A percentile compares a stretch with the other conserved stretches of the same genome.
These are phyloP conservation scores for Rhadina sibilatrix DNA, from an alignment of 2,113 vertebrate genomes.

Conservation along the genomic window DNA sequence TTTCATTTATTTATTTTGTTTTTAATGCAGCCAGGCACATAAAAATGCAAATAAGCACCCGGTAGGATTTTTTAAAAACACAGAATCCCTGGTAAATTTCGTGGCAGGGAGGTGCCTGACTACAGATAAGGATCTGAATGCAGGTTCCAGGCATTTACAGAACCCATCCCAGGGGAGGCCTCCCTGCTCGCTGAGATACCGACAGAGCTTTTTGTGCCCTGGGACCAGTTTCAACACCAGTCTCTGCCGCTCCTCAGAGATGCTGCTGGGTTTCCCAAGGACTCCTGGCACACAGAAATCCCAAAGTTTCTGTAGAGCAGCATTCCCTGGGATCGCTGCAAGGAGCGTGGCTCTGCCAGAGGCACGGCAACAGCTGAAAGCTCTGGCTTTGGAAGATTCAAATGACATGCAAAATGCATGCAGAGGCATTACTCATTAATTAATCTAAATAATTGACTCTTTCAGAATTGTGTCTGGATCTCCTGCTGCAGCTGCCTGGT, in stretches of 20 bases:
- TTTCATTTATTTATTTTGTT: neutral
- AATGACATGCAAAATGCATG: constrained; percentile 27
- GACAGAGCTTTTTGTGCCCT: neutral
- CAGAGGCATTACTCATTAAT: constrained; percentile 41
- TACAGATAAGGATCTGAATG: neutral
- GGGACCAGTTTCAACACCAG: neutral
- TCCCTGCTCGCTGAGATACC: neutral
- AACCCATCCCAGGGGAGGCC: neutral
- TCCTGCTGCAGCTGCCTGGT: neutral
- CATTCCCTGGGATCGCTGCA: neutral
- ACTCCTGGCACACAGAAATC: neutral
- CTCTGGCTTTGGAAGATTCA: neutral
- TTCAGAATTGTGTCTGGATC: neutral
- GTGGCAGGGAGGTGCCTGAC: neutral
- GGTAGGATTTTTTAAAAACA: neutral
- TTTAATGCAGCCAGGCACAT: neutral
- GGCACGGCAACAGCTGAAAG: neutral
- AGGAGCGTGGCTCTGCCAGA: neutral
- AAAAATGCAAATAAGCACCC: neutral
- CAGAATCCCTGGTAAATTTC: neutral
- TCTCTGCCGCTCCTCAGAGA: neutral
- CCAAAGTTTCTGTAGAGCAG: neutral
- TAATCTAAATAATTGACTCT: constrained; percentile 28
- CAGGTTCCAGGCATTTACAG: neutral
- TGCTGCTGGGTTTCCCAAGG: neutral